Base-by-base conservation (phyloP, 1,140 invertebrate genomes). In the Pygmarrhopalites habei region DNA sequence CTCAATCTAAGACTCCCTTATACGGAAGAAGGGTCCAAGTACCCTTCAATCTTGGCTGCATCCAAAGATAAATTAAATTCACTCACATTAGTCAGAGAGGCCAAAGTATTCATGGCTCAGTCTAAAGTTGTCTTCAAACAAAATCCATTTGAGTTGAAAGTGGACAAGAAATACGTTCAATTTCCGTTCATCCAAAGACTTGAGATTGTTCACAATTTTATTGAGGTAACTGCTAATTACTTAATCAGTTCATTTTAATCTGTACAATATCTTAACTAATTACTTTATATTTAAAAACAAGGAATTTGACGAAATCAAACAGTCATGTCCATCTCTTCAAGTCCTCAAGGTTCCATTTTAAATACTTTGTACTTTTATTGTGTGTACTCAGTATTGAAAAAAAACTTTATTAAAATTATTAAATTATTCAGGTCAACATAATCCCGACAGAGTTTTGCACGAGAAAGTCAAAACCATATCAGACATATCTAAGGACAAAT, bases 151-250 rank as follows among this genome's bases (percentile, higher is more conserved):
- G 51, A n/a, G n/a, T n/a, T n/a, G n/a, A n/a, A n/a, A n/a, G n/a
- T n/a, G n/a, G n/a, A n/a, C n/a, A n/a, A 29, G 7, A 55, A 55
- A 15, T 21, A 12, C 23, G 23, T 55, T 15, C 10, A 12, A 4
- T 55, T 55, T 7, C 51, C 51, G 10, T 28, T 17, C 29, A 12
- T 55, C 23, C 26, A 15, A 15, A 55, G 7, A 5, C 51, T 55
- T 28, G 21, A 7, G 14, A 55, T 55, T 55, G 51, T 26, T 21
- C 51, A 55, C 26, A 55, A 55, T 28, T 28, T 55, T 21, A 12
- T 28, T 12, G 51, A 55, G 7, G 14, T n/a, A n/a, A n/a, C n/a
- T n/a, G n/a, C n/a, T n/a, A n/a, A n/a, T n/a, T n/a, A n/a, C n/a
- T n/a, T n/a, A n/a, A n/a, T n/a, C n/a, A n/a, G n/a, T n/a, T n/a